Evolutionary conservation across 2,113 vertebrate genomes (phyloP), one percentile per base, ranked within the genome.

Genomic region (Globicephala melas): DNA sequence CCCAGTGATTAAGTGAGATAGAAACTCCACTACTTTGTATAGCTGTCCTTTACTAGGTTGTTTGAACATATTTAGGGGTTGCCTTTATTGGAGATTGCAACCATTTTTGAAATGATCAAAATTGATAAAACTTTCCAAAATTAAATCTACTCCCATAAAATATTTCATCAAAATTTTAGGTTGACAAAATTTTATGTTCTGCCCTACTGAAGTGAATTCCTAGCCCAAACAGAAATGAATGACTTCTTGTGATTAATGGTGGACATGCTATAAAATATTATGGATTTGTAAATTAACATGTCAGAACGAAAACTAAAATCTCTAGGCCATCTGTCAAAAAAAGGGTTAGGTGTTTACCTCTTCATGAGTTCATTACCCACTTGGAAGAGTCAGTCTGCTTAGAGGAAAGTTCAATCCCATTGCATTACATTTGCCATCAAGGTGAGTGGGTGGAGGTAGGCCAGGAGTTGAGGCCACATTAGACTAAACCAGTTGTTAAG

Each of bases 121-220:
- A 36, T 82, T 31, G 20, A 15, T 83, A 74, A 71, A 89, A 83
- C 41, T 96, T 94, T 94, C n/a, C n/a, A n/a, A 68, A 96, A 15
- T 84, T 44, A 91, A 13, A 74, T 65, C 55, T 79, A 89, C 14
- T 60, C 15, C 50, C 18, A 10, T 62, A 82, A 93, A 84, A 53
- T 83, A 36, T 80, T 71, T 73, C 21, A 25, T 77, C 31, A 74
- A 10, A 79, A 44, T 81, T 92, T 88, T 87, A 92, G 33, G 8
- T 82, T 41, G 28, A 63, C 21, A 80, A 6, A 58, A 80, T 80
- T 25, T 58, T 60, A 1, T 8, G 60, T 65, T 53, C 67, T 58
- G 41, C 21, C 25, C 62, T 36, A 33, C 31, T 41, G n/a, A 85
- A 67, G 25, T 77, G 44, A 93, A 81, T 47, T 65, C 76, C 31